A percentile compares a stretch with the other conserved stretches of the same genome.
phyloP scores from a whole-genome alignment of 2,797 vertebrate species.

The Takifugu rubripes region DNA sequence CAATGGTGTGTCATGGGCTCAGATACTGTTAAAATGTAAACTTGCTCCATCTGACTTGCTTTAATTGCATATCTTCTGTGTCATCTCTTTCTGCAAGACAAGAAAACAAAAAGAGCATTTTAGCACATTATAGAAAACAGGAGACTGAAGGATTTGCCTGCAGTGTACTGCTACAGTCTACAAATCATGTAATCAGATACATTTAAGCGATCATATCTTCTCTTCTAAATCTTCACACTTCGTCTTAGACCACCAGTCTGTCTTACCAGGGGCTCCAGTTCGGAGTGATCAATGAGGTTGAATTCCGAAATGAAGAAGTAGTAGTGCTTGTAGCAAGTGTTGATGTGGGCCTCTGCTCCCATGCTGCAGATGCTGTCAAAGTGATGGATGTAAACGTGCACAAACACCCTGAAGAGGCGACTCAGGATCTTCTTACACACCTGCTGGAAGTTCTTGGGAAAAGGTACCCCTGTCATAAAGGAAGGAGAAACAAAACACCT shows the following conservation, averaged over 20 bases:
- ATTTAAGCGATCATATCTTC: neutral
- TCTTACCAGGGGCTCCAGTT: conserved; percentile 95
- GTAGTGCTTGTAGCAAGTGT: conserved; percentile 99
- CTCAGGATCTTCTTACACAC: conserved; percentile 98
- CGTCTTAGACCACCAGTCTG: conserved; percentile 4
- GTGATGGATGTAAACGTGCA: conserved; percentile 98
- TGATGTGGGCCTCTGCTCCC: conserved; percentile 97
- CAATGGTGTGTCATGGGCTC: conserved; percentile 50
- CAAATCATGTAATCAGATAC: neutral
- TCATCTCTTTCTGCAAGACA: conserved; percentile 90
- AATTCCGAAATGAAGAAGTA: conserved; percentile 98
- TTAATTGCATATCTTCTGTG: conserved; percentile 94
- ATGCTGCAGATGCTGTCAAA: conserved; percentile 96
- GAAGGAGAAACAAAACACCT: neutral
- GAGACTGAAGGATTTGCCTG: conserved; percentile 11
- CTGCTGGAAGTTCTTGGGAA: conserved; percentile 98
- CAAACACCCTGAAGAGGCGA: conserved; percentile 95
- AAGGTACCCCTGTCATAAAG: conserved; percentile 84
- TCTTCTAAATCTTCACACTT: conserved; percentile 1
- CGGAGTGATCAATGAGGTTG: conserved; percentile 91
- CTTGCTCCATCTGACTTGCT: conserved; percentile 64
- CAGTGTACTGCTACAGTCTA: neutral
- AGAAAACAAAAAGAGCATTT: conserved; percentile 46
- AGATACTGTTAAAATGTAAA: conserved; percentile 52
- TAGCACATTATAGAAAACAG: conserved; percentile 6